Evolutionary conservation across 2,797 vertebrate genomes (phyloP), one percentile per base, ranked within the genome.

Genomic region (Buphagus erythrorhynchus): DNA sequence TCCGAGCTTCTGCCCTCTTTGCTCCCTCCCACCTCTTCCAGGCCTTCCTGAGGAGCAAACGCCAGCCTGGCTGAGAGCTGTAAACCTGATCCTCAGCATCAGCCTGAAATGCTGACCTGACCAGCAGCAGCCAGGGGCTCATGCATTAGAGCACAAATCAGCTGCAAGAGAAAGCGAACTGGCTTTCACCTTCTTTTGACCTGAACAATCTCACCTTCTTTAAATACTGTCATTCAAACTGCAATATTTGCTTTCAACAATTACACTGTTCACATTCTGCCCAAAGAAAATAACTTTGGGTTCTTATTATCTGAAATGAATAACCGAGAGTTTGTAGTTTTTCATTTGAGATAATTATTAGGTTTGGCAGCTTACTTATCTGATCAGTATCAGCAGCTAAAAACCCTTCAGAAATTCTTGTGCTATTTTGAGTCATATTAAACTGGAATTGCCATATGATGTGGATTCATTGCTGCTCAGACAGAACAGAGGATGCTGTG

Each of bases 181-280:
- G 93, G 16, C 66, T 80, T 87, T 96, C 80, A 86, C 85, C 92
- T 95, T 92, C 51, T 78, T 90, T 48, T 92, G 76, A 93, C 93
- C 93, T 29, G 43, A 86, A 25, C 58, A 11, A 28, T 40, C 35
- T 80, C 65, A 69, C 92, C 65, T 62, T 72, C 86, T 74, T 88
- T 86, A 95, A 90, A 86, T 71, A 52, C 48, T 55, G 24, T 61
- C 36, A 13, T 69, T 95, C 78, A 88, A 35, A 68, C n/a, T 8
- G 49, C 75, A 77, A 0, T 29, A 49, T 42, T 55, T 90, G 52
- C 68, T 80, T 83, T 94, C 6, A 11, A 61, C 65, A 66, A 12
- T 79, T 82, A 8, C 1, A 8, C 42, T 92, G 94, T 94, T 69
- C 90, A 62, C 48, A 51, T 66, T 80, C 45, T 72, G 75, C 68